Evolutionary conservation across 2,797 vertebrate species (phyloP).

Genomic region (Brotula barbata): DNA sequence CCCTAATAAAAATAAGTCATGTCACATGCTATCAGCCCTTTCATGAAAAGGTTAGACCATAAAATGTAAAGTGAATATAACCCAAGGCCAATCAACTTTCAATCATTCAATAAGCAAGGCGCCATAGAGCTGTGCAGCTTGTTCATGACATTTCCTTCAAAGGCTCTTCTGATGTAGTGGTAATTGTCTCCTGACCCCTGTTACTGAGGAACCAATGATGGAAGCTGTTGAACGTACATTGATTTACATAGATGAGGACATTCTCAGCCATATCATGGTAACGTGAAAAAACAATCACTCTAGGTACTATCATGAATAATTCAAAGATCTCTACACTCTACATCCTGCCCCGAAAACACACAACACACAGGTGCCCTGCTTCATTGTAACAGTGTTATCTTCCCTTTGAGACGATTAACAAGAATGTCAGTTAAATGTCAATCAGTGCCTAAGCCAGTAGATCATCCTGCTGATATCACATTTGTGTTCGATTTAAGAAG

Average conservation of each 20-base stretch:
- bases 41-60: not conserved
- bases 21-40: not conserved
- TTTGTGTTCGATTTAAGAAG: slow-evolving; percentile 6
- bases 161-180: slow-evolving; percentile 50
- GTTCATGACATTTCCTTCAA: slow-evolving; percentile 66
- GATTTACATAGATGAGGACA: slow-evolving; percentile 62
- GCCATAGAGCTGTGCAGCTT: slow-evolving; percentile 16
- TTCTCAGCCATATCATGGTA: slow-evolving; percentile 59
- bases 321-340: slow-evolving; percentile 59
- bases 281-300: slow-evolving; percentile 66
- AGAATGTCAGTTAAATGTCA: slow-evolving; percentile 64
- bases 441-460: slow-evolving; percentile 27
- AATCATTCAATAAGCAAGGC: slow-evolving; percentile 29
- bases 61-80: no score
- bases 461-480: not conserved
- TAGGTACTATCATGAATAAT: slow-evolving; percentile 73
- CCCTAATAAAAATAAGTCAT: no score
- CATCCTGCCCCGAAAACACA: slow-evolving; percentile 49
- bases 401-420: slow-evolving; percentile 63
- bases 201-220: slow-evolving; percentile 61
- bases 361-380: slow-evolving; percentile 35
- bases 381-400: slow-evolving; percentile 37
- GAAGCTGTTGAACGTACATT: slow-evolving; percentile 61
- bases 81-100: no score
- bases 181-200: slow-evolving; percentile 70